These are phyloP conservation scores for Dendrolimus kikuchii DNA, from an alignment of 1,140 invertebrate genomes.

Conservation along the genomic window DNA sequence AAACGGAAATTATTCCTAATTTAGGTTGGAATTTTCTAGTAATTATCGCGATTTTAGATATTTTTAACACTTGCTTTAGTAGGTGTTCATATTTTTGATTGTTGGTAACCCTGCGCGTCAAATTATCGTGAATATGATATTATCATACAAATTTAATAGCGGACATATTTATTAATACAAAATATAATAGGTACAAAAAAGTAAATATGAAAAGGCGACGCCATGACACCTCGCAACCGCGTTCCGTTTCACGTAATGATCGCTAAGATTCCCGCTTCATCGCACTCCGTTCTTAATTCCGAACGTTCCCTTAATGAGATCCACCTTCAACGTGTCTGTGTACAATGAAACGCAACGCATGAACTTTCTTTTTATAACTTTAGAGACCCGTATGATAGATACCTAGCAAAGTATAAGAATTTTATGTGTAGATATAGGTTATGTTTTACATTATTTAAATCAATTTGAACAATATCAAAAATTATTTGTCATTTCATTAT, in stretches of 20 bases:
- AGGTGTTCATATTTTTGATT: not conserved
- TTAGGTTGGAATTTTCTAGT: no score
- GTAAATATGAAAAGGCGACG: slow-evolving; percentile 10
- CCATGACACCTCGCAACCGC: slow-evolving; percentile 4
- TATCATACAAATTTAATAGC: not conserved
- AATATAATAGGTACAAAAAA: slow-evolving; percentile 5
- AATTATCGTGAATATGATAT: not conserved
- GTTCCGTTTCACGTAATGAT: slow-evolving; percentile 46
- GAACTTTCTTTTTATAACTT: slow-evolving; percentile 36
- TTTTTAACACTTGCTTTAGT: no score
- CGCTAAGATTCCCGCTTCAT: slow-evolving; percentile 58
- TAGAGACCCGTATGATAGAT: no score
- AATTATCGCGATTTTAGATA: no score
- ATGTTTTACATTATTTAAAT: no score
- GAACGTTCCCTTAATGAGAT: slow-evolving; percentile 59
- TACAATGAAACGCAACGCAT: slow-evolving; percentile 55
- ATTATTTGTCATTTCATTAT: no score
- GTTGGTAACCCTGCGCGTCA: not conserved
- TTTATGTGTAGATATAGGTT: no score
- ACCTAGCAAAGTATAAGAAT: no score
- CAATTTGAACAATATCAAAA: no score
- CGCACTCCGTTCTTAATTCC: slow-evolving; percentile 52
- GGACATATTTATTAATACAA: not conserved
- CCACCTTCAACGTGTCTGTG: slow-evolving; percentile 47
- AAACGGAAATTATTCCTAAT: no score